A percentile compares a stretch with the other conserved stretches of the same genome.
Evolutionary conservation across 1,140 invertebrate genomes (phyloP).

Genomic region (Chlorops oryzae): DNA sequence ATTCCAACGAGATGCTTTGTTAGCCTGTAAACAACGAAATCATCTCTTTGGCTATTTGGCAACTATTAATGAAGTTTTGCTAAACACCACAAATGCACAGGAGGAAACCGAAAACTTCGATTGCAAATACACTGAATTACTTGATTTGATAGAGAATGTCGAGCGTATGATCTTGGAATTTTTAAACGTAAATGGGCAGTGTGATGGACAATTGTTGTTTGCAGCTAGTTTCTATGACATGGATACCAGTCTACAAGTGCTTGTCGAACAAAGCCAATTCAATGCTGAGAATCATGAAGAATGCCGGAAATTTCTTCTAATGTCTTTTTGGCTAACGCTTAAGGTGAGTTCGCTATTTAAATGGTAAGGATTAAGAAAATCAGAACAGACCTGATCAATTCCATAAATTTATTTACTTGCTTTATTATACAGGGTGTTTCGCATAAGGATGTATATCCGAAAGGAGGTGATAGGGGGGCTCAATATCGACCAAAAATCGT

Average conservation of each 20-base stretch:
- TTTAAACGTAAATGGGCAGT: slow-evolving; percentile 21
- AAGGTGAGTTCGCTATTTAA: too few species aligned
- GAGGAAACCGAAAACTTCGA: too few species aligned
- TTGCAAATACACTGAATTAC: slow-evolving; percentile 9
- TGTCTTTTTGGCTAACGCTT: slow-evolving; percentile 71
- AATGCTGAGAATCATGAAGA: slow-evolving; percentile 31
- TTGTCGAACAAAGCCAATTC: slow-evolving; percentile 47
- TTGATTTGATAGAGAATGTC: slow-evolving; percentile 25
- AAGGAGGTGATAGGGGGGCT: too few species aligned
- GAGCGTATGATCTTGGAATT: slow-evolving; percentile 24
- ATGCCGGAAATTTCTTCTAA: slow-evolving; percentile 61
- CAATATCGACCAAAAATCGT: too few species aligned
- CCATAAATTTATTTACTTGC: too few species aligned
- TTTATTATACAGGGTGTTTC: too few species aligned
- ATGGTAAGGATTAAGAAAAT: too few species aligned
- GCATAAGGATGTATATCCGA: too few species aligned
- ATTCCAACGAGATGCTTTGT: slow-evolving; percentile 15
- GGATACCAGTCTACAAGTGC: slow-evolving; percentile 51
- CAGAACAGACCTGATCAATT: too few species aligned
- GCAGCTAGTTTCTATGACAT: slow-evolving; percentile 54
- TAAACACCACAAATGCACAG: background rate
- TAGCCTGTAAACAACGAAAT: slow-evolving; percentile 11
- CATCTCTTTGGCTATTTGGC: slow-evolving; percentile 36
- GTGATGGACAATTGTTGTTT: background rate
- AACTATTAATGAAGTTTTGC: slow-evolving; percentile 23